These are phyloP conservation scores for Thysanoteuthis rhombus DNA, from an alignment of 2,888 invertebrate species.

Conservation along the genomic window DNA sequence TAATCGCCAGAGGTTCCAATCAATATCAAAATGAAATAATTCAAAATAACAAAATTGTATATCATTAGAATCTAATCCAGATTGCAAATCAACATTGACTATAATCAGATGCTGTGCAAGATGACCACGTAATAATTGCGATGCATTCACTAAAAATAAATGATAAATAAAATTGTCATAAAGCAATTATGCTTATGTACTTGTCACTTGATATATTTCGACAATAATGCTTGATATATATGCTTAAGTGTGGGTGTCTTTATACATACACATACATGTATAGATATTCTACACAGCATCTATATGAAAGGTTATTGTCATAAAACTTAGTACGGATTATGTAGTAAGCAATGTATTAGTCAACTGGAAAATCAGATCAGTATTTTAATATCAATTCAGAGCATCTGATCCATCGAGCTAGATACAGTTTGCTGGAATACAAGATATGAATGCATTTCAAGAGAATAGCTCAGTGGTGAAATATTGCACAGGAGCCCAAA, in stretches of 20 bases:
- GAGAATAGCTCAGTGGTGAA: not conserved
- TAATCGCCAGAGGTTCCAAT: not conserved
- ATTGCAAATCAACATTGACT: not conserved
- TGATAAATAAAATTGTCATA: not conserved
- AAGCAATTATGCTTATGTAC: not conserved
- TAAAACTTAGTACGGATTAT: not conserved
- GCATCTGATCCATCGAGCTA: not conserved
- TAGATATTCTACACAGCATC: too few relatives aligned
- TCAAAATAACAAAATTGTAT: not conserved
- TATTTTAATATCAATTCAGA: not conserved
- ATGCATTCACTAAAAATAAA: not conserved
- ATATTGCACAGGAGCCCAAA: too few relatives aligned
- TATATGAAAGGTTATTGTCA: too few relatives aligned
- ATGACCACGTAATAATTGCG: not conserved
- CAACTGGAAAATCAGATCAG: not conserved
- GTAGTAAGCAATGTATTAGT: not conserved
- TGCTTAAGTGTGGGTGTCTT: too few relatives aligned
- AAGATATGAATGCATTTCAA: not conserved
- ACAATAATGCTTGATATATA: too few relatives aligned
- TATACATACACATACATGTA: too few relatives aligned
- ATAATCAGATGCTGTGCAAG: not conserved
- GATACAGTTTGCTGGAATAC: not conserved
- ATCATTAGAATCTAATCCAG: too few relatives aligned
- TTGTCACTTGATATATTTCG: too few relatives aligned
- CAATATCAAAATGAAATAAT: not conserved